These are phyloP conservation scores for Diglossa cyanea DNA, from an alignment of 2,797 vertebrate species.

Conservation along the genomic window DNA sequence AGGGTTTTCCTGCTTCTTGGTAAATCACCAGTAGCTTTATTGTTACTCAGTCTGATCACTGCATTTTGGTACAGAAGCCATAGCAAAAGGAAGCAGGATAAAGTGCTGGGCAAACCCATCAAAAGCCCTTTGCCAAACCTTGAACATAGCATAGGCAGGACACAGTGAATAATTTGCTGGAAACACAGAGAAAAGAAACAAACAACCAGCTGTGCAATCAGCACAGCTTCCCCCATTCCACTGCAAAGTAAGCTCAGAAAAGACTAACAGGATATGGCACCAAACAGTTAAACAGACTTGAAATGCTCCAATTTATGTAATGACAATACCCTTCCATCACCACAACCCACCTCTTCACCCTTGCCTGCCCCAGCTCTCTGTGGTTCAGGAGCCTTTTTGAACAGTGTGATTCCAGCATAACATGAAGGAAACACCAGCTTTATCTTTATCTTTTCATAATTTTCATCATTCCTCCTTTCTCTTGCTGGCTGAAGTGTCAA, in stretches of 20 bases:
- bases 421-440: conserved; percentile 17
- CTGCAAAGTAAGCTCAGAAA: neutral
- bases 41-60: neutral
- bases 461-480: neutral
- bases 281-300: conserved; percentile 12
- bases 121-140: neutral
- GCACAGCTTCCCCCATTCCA: neutral
- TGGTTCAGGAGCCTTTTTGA: neutral
- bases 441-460: neutral
- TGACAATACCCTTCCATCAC: neutral
- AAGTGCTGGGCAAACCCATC: neutral
- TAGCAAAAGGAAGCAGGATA: neutral
- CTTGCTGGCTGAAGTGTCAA: conserved; percentile 11
- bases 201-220: neutral
- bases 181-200: neutral
- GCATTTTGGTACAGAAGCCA: neutral
- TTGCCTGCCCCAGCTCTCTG: neutral
- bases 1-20: neutral
- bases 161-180: neutral
- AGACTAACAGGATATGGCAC: neutral
- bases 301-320: conserved; percentile 23
- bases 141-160: neutral
- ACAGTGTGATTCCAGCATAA: neutral
- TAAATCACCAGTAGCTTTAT: neutral
- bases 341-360: neutral